phyloP scores from a whole-genome alignment of 2,797 vertebrate species.

The Melanotaenia boesemani region DNA sequence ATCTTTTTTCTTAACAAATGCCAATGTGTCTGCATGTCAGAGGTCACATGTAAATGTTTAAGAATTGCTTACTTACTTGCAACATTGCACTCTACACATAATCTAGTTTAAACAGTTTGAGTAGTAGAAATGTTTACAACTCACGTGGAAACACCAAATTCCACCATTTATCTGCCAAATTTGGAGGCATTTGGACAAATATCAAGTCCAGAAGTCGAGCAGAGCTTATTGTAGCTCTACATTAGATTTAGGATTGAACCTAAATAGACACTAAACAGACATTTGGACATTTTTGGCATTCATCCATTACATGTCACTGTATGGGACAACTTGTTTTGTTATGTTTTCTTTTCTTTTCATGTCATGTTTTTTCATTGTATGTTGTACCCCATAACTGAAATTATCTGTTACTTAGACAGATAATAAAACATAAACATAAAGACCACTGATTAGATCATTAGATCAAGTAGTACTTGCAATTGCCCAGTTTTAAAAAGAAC shows the following conservation, averaged over 20 bases:
- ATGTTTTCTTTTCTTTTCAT: no score
- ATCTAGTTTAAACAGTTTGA: not conserved
- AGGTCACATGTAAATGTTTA: not conserved
- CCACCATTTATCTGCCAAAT: not conserved
- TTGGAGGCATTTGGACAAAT: no score
- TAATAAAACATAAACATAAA: not conserved
- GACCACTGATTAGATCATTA: not conserved
- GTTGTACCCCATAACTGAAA: not conserved
- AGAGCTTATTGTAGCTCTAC: not conserved
- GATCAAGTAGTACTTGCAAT: no score
- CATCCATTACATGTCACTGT: not conserved
- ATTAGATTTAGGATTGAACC: not conserved
- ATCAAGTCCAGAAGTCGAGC: not conserved
- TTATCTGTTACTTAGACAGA: not conserved
- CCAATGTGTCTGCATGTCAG: not conserved
- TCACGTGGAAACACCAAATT: not conserved
- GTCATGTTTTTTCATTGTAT: not conserved
- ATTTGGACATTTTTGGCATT: not conserved
- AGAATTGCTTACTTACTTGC: not conserved
- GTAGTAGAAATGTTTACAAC: not conserved
- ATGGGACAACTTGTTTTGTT: not conserved
- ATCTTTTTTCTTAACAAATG: slow-evolving; percentile 3
- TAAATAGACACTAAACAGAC: not conserved
- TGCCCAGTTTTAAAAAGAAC: not conserved
- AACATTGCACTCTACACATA: not conserved